phyloP scores from a whole-genome alignment of 2,888 invertebrate genomes.

The Zeuzera pyrina region DNA sequence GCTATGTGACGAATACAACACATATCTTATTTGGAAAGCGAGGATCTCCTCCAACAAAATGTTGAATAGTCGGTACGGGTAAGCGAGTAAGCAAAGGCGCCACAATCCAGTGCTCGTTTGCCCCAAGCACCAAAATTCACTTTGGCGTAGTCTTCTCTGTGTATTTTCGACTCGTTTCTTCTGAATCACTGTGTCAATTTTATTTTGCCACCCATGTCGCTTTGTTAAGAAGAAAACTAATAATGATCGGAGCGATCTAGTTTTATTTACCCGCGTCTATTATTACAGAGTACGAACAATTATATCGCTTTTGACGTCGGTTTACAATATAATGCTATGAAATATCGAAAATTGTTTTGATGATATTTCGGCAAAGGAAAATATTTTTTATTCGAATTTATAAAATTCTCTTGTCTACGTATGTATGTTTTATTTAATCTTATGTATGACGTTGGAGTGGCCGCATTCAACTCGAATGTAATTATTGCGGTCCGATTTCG shows the following conservation, averaged over 20 bases:
- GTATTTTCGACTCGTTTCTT: too few relatives aligned
- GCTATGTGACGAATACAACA: too few relatives aligned
- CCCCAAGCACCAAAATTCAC: slow-evolving; percentile 40
- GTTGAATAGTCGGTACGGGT: slow-evolving; percentile 37
- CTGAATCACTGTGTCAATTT: too few relatives aligned
- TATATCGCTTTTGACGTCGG: too few relatives aligned
- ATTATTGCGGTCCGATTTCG: slow-evolving; percentile 68
- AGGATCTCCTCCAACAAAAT: slow-evolving; percentile 33
- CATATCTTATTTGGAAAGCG: too few relatives aligned
- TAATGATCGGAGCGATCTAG: too few relatives aligned
- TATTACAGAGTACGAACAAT: too few relatives aligned
- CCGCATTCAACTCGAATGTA: slow-evolving; percentile 62
- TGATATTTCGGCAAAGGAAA: background rate
- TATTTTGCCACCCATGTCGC: too few relatives aligned
- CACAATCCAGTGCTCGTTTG: slow-evolving; percentile 35
- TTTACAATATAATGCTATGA: too few relatives aligned
- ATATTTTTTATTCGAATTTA: slow-evolving; percentile 35
- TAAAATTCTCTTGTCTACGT: slow-evolving; percentile 45
- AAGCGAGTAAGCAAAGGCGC: slow-evolving; percentile 58
- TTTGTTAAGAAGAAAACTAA: too few relatives aligned
- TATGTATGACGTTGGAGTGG: slow-evolving; percentile 55
- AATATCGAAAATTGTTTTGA: background rate
- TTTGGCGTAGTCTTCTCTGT: slow-evolving; percentile 21
- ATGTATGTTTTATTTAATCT: slow-evolving; percentile 43
- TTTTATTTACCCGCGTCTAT: too few relatives aligned